A percentile compares a stretch with the other conserved stretches of the same genome.
phyloP scores from a whole-genome alignment of 2,113 vertebrate species.

The Heteronetta atricapilla region DNA sequence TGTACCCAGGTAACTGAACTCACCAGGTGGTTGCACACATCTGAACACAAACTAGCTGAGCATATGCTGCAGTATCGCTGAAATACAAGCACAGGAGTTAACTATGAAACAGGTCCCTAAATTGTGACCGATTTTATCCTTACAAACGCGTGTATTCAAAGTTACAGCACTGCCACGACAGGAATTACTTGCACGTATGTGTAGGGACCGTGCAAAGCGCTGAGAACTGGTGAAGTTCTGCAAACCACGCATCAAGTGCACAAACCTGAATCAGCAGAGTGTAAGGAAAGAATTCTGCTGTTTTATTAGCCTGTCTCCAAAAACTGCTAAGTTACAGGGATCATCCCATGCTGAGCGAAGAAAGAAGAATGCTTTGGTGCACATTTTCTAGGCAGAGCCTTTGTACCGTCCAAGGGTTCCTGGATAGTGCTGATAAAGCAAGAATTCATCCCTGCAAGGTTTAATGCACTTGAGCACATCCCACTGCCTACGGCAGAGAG shows the following conservation, averaged over 20 bases:
- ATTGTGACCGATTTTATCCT: background rate
- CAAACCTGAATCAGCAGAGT: accelerated
- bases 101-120: background rate
- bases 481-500: background rate
- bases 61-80: too few relatives aligned
- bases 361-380: background rate
- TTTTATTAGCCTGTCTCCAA: background rate
- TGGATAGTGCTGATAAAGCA: background rate
- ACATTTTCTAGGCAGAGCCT: background rate
- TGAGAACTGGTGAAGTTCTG: background rate
- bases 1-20: accelerated
- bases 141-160: accelerated
- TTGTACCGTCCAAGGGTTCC: background rate
- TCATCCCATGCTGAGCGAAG: background rate
- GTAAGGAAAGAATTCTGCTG: background rate
- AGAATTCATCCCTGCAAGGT: background rate
- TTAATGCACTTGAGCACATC: background rate
- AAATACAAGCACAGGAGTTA: background rate
- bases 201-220: background rate
- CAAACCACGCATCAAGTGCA: background rate
- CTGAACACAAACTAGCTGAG: background rate
- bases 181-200: background rate
- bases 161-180: background rate
- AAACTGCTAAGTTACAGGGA: background rate
- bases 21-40: background rate